Evolutionary conservation across 2,797 vertebrate species (phyloP).

Genomic region (Zalophus californianus): DNA sequence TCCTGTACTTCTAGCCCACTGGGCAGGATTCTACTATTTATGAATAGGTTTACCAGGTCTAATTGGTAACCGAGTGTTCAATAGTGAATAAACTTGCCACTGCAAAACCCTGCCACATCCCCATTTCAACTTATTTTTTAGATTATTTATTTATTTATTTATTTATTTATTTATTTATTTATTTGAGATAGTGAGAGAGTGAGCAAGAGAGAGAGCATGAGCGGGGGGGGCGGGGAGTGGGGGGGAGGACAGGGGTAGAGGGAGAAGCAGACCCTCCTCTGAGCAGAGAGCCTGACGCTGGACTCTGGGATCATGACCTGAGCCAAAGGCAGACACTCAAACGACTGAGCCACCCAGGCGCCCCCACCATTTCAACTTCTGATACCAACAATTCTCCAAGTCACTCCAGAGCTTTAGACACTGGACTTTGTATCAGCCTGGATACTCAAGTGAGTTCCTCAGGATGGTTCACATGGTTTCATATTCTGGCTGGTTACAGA

Average conservation of each 20-base stretch:
- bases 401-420: background rate
- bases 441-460: background rate
- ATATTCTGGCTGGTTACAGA: fast-evolving
- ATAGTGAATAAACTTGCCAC: background rate
- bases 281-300: background rate
- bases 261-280: background rate
- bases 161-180: background rate
- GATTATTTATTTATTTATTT: no score
- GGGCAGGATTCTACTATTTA: background rate
- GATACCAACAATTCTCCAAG: background rate
- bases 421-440: background rate
- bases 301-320: background rate
- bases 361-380: background rate
- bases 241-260: background rate
- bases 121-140: background rate
- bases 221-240: no score
- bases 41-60: background rate
- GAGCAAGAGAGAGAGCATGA: background rate
- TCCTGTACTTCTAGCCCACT: background rate
- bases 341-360: background rate
- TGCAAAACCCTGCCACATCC: no score
- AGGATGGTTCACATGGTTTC: background rate
- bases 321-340: background rate
- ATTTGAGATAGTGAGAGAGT: background rate
- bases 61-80: background rate